Base-by-base conservation (phyloP, 2,888 invertebrate genomes). In the Heliconius hortense region DNA sequence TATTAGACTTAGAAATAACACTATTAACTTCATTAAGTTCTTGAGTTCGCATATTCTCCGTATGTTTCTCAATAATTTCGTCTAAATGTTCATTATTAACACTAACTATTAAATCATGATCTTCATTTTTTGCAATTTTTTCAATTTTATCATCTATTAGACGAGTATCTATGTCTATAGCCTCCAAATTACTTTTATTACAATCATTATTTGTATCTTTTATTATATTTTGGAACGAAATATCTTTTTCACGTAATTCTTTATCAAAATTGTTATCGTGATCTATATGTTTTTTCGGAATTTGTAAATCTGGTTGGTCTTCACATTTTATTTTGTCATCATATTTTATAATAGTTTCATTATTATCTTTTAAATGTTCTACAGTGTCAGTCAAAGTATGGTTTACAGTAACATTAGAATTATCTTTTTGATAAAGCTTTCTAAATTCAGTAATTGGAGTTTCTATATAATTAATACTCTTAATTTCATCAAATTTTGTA, bases 401-500 rank as follows among this genome's bases (percentile, higher is more conserved):
- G 53, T 18, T 77, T 60, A 63, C 48, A 24, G 10, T 5, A 53
- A 74, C 76, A 39, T 70, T 31, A 28, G 76, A 48, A 69, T 81
- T 84, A 11, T 80, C 81, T 0, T 85, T 81, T 8, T 85, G 85
- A 78, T 93, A 93, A 3, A 89, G 79, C 78, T 90, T 91, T 73
- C 93, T 86, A 70, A 94, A 93, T 71, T 93, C 93, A 0, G 72
- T 77, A 13, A 94, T 75, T 0, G 94, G 90, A 21, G 88, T 89
- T 78, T 91, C 91, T 43, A 93, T 81, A 76, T 88, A 90, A 76
- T 90, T 84, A 0, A 77, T 72, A 60, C 80, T 77, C 68, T 79
- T 76, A 28, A 62, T 5, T 43, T 81, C 79, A 15, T 81, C 60
- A 11, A 79, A 64, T 3, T 82, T 80, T 0, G 80, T 75, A 75